Evolutionary conservation across 2,888 invertebrate genomes (phyloP).

Genomic region (Chesias legatella): DNA sequence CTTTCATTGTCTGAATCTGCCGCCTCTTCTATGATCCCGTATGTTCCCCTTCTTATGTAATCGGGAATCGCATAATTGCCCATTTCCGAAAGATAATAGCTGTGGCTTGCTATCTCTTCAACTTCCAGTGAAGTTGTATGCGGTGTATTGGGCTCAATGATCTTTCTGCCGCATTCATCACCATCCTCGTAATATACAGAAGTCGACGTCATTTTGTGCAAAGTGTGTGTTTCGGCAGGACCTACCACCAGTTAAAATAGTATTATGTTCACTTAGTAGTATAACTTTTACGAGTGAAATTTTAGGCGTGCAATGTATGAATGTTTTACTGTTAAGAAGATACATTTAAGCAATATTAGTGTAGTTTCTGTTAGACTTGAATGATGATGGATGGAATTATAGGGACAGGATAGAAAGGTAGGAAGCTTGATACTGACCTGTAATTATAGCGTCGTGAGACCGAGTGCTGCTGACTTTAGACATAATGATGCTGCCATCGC

Average conservation of each 20-base stretch:
- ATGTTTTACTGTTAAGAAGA: conserved; percentile 39
- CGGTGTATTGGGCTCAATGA: conserved; percentile 70
- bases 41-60: conserved; percentile 63
- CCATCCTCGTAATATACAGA: conserved; percentile 77
- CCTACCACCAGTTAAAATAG: conserved; percentile 80
- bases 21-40: conserved; percentile 76
- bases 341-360: conserved; percentile 39
- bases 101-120: conserved; percentile 82
- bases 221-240: conserved; percentile 84
- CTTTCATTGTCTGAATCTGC: conserved; percentile 75
- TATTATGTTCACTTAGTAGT: conserved; percentile 57
- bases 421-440: conserved; percentile 80
- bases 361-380: conserved; percentile 16
- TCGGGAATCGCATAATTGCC: conserved; percentile 71
- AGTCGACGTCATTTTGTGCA: conserved; percentile 83
- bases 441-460: conserved; percentile 82
- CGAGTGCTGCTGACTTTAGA: conserved; percentile 82
- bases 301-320: conserved; percentile 47
- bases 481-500: conserved; percentile 69
- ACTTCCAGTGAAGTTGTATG: conserved; percentile 78
- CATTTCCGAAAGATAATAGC: conserved; percentile 78
- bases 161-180: conserved; percentile 57
- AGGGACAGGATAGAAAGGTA: conserved; percentile 50
- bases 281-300: conserved; percentile 32
- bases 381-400: conserved; percentile 32